phyloP scores from a whole-genome alignment of 2,888 invertebrate species.

The Ryuthela nishihirai region DNA sequence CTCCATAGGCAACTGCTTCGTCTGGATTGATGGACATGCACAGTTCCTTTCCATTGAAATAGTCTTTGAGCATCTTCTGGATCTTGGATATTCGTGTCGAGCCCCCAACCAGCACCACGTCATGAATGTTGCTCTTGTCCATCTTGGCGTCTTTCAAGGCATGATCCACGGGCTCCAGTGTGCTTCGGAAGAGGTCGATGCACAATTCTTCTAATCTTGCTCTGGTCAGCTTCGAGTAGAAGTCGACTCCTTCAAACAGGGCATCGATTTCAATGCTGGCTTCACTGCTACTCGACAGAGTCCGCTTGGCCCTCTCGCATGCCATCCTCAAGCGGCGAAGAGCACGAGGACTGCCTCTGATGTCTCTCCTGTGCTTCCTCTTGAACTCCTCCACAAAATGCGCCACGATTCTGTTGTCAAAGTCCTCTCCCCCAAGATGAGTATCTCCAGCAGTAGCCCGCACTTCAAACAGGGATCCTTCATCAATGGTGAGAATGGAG shows the following conservation, averaged over 20 bases:
- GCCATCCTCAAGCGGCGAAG: constrained; percentile 60
- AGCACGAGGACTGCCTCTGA: constrained; percentile 48
- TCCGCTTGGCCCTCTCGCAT: constrained; percentile 72
- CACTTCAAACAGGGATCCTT: constrained; percentile 66
- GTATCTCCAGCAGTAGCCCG: constrained; percentile 77
- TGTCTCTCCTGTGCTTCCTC: constrained; percentile 57
- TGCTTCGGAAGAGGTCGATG: constrained; percentile 66
- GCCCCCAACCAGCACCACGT: constrained; percentile 77
- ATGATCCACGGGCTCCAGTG: constrained; percentile 72
- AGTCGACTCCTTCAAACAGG: constrained; percentile 43
- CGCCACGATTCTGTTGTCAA: constrained; percentile 58
- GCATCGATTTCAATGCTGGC: constrained; percentile 51
- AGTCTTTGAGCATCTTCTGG: constrained; percentile 68
- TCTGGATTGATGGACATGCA: constrained; percentile 73
- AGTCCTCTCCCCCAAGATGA: constrained; percentile 69
- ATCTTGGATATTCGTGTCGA: constrained; percentile 76
- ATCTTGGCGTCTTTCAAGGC: constrained; percentile 72
- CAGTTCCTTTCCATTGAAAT: constrained; percentile 67
- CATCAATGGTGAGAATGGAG: constrained; percentile 55
- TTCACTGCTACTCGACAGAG: constrained; percentile 70
- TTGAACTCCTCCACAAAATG: constrained; percentile 74
- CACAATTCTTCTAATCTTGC: constrained; percentile 73
- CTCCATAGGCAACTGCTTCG: constrained; percentile 77
- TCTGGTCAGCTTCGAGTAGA: constrained; percentile 44
- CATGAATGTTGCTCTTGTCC: constrained; percentile 70